Evolutionary conservation across 92 coral and sea anemone genomes (phyloP).

Genomic region (Epizoanthus scotinus): DNA sequence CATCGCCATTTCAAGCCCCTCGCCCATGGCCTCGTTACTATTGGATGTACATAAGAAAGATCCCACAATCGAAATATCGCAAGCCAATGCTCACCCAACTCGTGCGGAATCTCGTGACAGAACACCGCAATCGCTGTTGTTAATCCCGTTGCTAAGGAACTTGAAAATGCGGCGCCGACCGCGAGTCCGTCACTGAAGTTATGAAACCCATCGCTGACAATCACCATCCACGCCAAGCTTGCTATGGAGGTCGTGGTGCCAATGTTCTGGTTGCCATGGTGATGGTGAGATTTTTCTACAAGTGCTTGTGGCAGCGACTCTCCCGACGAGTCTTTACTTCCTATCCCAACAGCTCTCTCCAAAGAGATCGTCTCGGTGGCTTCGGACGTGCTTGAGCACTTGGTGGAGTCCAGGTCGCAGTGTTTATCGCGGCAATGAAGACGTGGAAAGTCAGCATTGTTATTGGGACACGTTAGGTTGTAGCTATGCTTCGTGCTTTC

Average conservation of each 20-base stretch:
- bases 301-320: constrained; percentile 36
- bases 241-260: constrained; percentile 70
- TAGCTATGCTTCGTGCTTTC: constrained; percentile 21
- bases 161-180: constrained; percentile 93
- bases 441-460: constrained; percentile 4
- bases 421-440: neutral
- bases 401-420: constrained; percentile 7
- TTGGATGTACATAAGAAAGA: too few species aligned
- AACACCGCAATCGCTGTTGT: constrained; percentile 93
- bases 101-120: constrained; percentile 94
- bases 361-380: constrained; percentile 26
- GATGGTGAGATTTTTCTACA: constrained; percentile 65
- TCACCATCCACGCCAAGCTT: constrained; percentile 97
- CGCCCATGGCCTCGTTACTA: too few species aligned
- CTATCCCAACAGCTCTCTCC: constrained; percentile 28
- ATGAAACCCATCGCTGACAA: constrained; percentile 93
- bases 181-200: constrained; percentile 96
- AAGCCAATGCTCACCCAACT: constrained; percentile 62
- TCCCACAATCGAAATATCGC: too few species aligned
- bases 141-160: constrained; percentile 78
- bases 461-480: constrained; percentile 19
- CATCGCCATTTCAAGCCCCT: too few species aligned
- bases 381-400: constrained; percentile 19
- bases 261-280: constrained; percentile 54
- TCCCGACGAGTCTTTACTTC: neutral